Evolutionary conservation across 2,888 invertebrate genomes (phyloP).

Genomic region (Spodoptera littoralis): DNA sequence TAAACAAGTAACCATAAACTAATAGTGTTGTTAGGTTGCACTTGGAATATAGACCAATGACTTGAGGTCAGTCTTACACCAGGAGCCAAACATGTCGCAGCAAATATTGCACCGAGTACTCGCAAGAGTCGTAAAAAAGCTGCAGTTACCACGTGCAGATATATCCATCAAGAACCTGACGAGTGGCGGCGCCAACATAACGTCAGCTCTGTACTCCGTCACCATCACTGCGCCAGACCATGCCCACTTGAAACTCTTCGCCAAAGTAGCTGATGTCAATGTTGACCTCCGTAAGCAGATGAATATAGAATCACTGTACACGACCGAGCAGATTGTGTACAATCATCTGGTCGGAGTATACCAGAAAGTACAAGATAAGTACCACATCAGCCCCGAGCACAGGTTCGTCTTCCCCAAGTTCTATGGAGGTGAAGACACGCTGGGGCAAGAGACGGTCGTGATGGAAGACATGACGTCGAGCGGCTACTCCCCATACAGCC

Average conservation of each 20-base stretch:
- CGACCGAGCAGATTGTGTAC: conserved; percentile 64
- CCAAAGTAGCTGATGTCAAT: conserved; percentile 66
- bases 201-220: conserved; percentile 52
- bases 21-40: conserved; percentile 5
- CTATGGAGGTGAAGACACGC: conserved; percentile 58
- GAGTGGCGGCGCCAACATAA: conserved; percentile 59
- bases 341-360: conserved; percentile 50
- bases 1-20: background rate
- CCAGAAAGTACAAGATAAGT: conserved; percentile 58
- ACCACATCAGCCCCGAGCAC: conserved; percentile 54
- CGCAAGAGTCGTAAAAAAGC: conserved; percentile 57
- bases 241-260: conserved; percentile 63
- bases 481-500: conserved; percentile 63
- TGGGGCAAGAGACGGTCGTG: conserved; percentile 66
- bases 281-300: conserved; percentile 55
- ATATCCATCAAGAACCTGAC: conserved; percentile 56
- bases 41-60: conserved; percentile 9
- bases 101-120: conserved; percentile 57
- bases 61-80: conserved; percentile 46
- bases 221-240: conserved; percentile 48
- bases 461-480: conserved; percentile 67
- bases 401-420: conserved; percentile 63
- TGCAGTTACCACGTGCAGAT: conserved; percentile 46
- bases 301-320: conserved; percentile 55
- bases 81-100: conserved; percentile 58